Percentiles rank a stretch among this genome's conserved stretches.
Conservation (phyloP, 2,113 vertebrate species). For the Myanophis thanlyinensis region DNA sequence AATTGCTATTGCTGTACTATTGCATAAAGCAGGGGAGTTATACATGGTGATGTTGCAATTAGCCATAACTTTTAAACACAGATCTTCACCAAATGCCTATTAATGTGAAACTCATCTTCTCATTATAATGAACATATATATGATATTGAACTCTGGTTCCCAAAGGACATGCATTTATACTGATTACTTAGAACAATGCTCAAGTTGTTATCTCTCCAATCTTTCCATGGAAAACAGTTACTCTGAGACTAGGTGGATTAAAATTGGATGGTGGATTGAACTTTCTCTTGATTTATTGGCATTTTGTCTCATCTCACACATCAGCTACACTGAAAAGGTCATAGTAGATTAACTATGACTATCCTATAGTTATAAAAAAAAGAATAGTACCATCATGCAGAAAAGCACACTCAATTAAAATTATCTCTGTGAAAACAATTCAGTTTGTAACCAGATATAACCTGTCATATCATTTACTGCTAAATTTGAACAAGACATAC, state of each 20-base stretch:
- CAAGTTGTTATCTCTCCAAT: not conserved
- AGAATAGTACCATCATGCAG: not conserved
- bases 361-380: not conserved
- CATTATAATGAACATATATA: not conserved
- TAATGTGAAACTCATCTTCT: not conserved
- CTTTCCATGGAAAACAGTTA: not conserved
- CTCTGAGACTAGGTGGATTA: not conserved
- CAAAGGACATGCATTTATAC: not conserved
- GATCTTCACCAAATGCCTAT: not conserved
- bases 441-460: not conserved
- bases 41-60: not conserved
- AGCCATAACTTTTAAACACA: not conserved
- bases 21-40: not conserved
- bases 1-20: not conserved
- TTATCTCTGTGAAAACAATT: conserved; percentile 2
- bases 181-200: not conserved
- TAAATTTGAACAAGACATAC: not conserved
- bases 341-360: conserved; percentile 1
- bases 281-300: conserved; percentile 2
- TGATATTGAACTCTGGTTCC: not conserved
- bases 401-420: not conserved
- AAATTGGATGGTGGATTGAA: not conserved
- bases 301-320: not conserved
- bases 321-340: not conserved
- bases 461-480: not conserved